Conservation (phyloP, 2,113 vertebrate genomes). For the Nannobrachium achirus region DNA sequence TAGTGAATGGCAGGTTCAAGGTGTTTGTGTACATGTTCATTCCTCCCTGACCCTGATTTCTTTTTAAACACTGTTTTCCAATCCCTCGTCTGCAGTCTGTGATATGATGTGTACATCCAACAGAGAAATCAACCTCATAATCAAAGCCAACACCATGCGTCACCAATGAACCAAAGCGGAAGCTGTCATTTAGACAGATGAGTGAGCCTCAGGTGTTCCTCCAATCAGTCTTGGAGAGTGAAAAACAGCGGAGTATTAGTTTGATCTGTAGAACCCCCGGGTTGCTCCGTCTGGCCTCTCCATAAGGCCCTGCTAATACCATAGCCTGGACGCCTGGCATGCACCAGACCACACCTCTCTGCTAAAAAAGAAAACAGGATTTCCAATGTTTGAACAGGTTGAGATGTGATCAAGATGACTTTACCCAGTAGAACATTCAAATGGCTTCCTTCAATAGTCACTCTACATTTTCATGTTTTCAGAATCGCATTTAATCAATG, state of each 20-base stretch:
- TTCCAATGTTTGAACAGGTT: background rate
- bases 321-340: conserved; percentile 32
- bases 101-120: background rate
- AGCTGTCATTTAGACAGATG: conserved; percentile 4
- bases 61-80: no score
- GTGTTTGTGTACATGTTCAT: no score
- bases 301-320: conserved; percentile 63
- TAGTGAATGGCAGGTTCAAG: no score
- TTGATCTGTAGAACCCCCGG: conserved; percentile 53
- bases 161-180: conserved; percentile 11
- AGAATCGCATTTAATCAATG: conserved; percentile 7
- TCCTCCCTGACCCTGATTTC: no score
- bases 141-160: conserved; percentile 2
- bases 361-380: background rate
- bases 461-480: conserved; percentile 5
- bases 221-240: conserved; percentile 53
- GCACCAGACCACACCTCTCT: background rate
- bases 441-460: no score
- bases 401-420: no score
- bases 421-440: no score
- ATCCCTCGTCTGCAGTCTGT: no score
- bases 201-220: conserved; percentile 22
- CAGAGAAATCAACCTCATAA: conserved; percentile 23
- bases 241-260: conserved; percentile 46
- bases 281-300: conserved; percentile 58